phyloP scores from a whole-genome alignment of 2,797 vertebrate genomes.

The Pogonophryne albipinna region DNA sequence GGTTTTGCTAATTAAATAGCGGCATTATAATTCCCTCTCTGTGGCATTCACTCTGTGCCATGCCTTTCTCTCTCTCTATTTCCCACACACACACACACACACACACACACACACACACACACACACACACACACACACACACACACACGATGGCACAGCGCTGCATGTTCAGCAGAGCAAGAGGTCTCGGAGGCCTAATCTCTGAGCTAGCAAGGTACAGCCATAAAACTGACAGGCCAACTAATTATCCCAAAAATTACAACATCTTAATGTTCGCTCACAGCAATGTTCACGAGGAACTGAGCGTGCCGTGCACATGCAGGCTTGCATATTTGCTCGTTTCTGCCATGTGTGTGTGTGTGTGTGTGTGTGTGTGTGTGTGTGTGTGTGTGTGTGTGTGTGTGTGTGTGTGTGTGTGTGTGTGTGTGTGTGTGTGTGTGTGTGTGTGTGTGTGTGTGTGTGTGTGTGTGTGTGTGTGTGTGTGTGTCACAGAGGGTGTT shows the following conservation, averaged over 20 bases:
- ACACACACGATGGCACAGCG: slow-evolving; percentile 45
- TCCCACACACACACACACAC: slow-evolving; percentile 36
- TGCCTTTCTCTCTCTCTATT: slow-evolving; percentile 55
- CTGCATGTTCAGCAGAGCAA: slow-evolving; percentile 66
- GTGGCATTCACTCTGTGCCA: slow-evolving; percentile 29
- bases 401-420: slow-evolving; percentile 1
- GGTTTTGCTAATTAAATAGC: slow-evolving; percentile 78
- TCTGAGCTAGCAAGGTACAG: slow-evolving; percentile 84
- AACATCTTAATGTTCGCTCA: slow-evolving; percentile 84
- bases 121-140: slow-evolving; percentile 31
- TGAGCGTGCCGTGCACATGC: background rate
- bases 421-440: slow-evolving; percentile 16
- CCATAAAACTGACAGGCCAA: slow-evolving; percentile 91
- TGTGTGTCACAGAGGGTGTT: slow-evolving; percentile 44
- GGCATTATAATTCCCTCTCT: slow-evolving; percentile 64
- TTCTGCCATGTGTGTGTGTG: slow-evolving; percentile 25
- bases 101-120: slow-evolving; percentile 43
- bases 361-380: slow-evolving; percentile 7
- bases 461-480: background rate
- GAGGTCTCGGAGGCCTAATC: slow-evolving; percentile 84
- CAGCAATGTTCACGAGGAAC: slow-evolving; percentile 62
- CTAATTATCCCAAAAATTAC: slow-evolving; percentile 92
- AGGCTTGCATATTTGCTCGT: slow-evolving; percentile 36
- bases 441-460: slow-evolving; percentile 5
- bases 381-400: background rate